Evolutionary conservation across 2,797 vertebrate genomes (phyloP).

Genomic region (Xenopus petersii): DNA sequence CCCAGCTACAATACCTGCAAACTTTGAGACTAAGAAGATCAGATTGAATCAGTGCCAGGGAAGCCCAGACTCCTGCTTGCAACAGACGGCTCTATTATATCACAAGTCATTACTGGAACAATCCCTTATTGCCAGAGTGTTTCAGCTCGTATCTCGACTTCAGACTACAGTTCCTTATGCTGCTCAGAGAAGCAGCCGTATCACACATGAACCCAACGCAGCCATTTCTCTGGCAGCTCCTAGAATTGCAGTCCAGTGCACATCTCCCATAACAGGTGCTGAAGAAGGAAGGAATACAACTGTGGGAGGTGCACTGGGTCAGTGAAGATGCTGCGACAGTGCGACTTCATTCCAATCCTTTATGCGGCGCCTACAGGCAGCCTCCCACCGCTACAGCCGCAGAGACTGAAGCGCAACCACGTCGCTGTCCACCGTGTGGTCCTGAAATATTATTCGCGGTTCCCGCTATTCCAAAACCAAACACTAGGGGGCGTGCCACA

Average conservation of each 20-base stretch:
- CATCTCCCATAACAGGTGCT: too few species aligned
- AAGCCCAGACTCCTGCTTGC: neutral
- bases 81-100: neutral
- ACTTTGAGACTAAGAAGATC: slow-evolving; percentile 2
- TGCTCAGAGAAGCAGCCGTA: too few species aligned
- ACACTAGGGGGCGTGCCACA: slow-evolving; percentile 1
- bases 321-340: neutral
- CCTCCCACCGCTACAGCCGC: neutral
- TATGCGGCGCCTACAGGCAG: neutral
- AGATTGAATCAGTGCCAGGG: neutral
- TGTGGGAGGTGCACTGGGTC: neutral
- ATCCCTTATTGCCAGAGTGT: too few species aligned
- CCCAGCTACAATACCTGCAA: neutral
- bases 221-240: neutral
- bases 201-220: neutral
- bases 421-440: slow-evolving; percentile 30
- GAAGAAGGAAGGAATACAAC: neutral
- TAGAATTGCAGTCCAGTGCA: neutral
- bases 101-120: neutral
- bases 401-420: neutral
- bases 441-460: slow-evolving; percentile 5
- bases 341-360: neutral
- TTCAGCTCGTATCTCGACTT: too few species aligned
- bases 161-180: neutral
- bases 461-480: neutral